These are phyloP conservation scores for Archocentrus centrarchus DNA, from an alignment of 2,113 vertebrate species.

Conservation along the genomic window DNA sequence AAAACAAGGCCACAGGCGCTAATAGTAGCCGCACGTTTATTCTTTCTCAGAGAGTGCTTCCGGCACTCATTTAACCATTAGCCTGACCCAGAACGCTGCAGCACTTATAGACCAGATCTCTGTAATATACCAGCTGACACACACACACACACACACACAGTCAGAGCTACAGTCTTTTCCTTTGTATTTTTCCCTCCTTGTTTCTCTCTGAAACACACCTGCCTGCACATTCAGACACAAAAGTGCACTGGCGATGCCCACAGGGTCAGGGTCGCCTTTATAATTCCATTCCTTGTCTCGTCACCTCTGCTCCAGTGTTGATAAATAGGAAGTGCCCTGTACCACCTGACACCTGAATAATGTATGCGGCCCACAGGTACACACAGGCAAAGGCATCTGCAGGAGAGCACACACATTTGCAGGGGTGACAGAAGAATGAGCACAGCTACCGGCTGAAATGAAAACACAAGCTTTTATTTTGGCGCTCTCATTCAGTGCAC, in stretches of 20 bases:
- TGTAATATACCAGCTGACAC: not conserved
- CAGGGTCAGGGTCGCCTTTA: conserved; percentile 20
- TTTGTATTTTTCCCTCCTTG: not conserved
- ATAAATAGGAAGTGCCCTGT: conserved; percentile 42
- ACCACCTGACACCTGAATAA: conserved; percentile 48
- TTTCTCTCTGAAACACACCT: not conserved
- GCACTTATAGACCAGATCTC: conserved; percentile 39
- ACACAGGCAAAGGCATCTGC: not conserved
- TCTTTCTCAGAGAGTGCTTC: not conserved
- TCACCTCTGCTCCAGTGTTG: conserved; percentile 35
- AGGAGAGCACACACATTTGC: not conserved
- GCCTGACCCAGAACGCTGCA: conserved; percentile 17
- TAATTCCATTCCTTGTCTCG: conserved; percentile 43
- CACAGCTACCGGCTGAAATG: not conserved
- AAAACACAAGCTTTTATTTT: not conserved
- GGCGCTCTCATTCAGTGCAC: not conserved
- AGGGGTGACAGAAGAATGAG: not conserved
- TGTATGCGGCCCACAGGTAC: not conserved
- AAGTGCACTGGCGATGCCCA: not conserved
- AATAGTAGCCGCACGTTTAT: not conserved
- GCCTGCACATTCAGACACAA: not conserved
- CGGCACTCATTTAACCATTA: conserved; percentile 6
- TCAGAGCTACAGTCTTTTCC: not conserved
- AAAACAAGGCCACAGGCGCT: not conserved
- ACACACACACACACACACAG: not conserved